Evolutionary conservation across 2,113 vertebrate genomes (phyloP).

Genomic region (Oryctolagus cuniculus): DNA sequence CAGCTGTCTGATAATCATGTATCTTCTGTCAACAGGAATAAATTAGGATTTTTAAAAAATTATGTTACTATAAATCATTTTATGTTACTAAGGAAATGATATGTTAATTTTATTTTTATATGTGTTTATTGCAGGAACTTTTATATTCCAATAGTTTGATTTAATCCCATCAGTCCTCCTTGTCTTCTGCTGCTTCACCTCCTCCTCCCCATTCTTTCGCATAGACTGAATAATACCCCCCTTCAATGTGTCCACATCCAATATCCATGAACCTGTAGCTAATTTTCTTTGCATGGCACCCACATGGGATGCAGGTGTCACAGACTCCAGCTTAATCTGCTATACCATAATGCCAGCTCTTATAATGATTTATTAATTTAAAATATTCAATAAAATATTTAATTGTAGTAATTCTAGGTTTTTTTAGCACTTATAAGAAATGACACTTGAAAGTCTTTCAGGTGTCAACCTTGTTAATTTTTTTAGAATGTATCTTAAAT

Average conservation of each 20-base stretch:
- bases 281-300: neutral
- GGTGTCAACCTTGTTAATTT: too few relatives aligned
- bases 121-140: neutral
- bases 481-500: too few relatives aligned
- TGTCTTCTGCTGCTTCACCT: neutral
- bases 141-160: neutral
- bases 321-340: too few relatives aligned
- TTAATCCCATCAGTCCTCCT: neutral
- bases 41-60: neutral
- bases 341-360: too few relatives aligned
- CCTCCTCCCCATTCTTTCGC: neutral
- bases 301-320: too few relatives aligned
- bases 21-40: neutral
- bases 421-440: neutral
- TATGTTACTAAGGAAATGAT: neutral
- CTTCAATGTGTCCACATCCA: neutral
- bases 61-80: neutral
- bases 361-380: slow-evolving; percentile 6
- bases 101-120: neutral
- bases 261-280: neutral
- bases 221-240: neutral
- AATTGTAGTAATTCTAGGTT: neutral
- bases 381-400: neutral
- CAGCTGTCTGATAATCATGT: neutral
- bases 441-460: neutral